Evolutionary conservation across 2,113 vertebrate genomes (phyloP).

Genomic region (Monarcha castaneiventris): DNA sequence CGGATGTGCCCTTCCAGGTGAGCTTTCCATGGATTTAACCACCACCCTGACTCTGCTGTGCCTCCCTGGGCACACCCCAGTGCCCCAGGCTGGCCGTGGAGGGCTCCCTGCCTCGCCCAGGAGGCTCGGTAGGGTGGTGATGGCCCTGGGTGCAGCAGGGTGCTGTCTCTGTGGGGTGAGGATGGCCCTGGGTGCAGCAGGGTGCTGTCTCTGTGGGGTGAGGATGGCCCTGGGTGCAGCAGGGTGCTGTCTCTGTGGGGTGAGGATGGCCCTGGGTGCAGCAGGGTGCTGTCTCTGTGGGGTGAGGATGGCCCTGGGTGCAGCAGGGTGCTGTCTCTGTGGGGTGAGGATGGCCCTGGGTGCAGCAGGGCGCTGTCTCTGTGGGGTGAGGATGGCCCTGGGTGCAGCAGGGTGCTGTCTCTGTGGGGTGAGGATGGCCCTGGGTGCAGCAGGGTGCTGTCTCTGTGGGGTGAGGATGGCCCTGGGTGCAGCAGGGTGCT

Average conservation of each 20-base stretch:
- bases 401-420: background rate
- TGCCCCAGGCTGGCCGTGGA: accelerated
- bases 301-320: background rate
- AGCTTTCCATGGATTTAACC: accelerated
- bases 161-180: background rate
- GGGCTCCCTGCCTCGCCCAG: background rate
- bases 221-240: background rate
- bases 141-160: background rate
- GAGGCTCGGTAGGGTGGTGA: background rate
- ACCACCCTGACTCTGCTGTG: accelerated
- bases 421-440: background rate
- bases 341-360: background rate
- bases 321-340: background rate
- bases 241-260: no score
- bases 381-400: background rate
- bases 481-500: background rate
- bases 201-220: no score
- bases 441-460: background rate
- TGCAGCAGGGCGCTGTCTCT: background rate
- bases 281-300: no score
- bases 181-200: background rate
- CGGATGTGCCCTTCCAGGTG: conserved; percentile 97
- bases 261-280: background rate
- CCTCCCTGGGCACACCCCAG: background rate
- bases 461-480: background rate